A percentile compares a stretch with the other conserved stretches of the same genome.
Conservation (phyloP, 2,797 vertebrate genomes). For the Poeciliopsis turneri region DNA sequence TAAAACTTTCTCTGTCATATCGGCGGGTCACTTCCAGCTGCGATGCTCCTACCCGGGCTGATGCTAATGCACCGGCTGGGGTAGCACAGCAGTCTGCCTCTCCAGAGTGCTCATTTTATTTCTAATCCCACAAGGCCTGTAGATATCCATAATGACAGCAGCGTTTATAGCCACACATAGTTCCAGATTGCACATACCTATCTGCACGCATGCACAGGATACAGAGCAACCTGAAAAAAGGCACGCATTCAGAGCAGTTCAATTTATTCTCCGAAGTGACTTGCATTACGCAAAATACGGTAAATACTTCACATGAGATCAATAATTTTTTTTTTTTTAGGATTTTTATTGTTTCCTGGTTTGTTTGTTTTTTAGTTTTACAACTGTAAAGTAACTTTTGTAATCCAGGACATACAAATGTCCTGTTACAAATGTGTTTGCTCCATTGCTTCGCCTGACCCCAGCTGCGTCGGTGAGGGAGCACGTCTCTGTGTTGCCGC, state of each 20-base stretch:
- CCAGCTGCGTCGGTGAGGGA: conserved; percentile 14
- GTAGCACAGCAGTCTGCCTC: conserved; percentile 42
- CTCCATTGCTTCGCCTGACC: conserved; percentile 15
- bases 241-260: too few species aligned
- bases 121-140: not conserved
- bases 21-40: conserved; percentile 57
- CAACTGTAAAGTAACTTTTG: not conserved
- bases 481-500: conserved; percentile 28
- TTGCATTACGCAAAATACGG: too few species aligned
- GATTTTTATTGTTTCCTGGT: not conserved
- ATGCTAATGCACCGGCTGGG: conserved; percentile 56
- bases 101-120: conserved; percentile 26
- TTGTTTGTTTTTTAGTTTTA: not conserved
- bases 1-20: conserved; percentile 45
- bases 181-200: not conserved
- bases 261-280: too few species aligned
- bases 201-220: not conserved
- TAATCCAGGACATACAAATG: not conserved
- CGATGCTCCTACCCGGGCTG: conserved; percentile 51
- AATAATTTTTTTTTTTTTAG: not conserved
- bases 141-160: conserved; percentile 7
- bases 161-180: not conserved
- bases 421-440: conserved; percentile 2
- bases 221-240: not conserved
- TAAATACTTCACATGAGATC: not conserved